These are phyloP conservation scores for Macropus fuliginosus DNA, from an alignment of 2,797 vertebrate species.

Conservation along the genomic window DNA sequence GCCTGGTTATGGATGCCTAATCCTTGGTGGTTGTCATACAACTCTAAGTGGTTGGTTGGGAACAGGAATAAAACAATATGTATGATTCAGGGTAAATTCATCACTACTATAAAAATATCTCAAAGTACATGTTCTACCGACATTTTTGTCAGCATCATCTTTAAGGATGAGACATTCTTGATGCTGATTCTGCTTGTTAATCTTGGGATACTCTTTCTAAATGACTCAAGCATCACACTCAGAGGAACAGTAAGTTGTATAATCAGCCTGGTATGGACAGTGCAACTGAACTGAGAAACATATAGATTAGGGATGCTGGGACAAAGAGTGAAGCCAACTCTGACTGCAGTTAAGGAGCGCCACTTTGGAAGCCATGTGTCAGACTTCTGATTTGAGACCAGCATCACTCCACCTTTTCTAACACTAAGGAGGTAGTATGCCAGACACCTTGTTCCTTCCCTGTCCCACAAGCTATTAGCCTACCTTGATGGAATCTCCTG, in stretches of 20 bases:
- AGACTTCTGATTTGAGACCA: neutral
- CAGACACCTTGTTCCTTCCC: neutral
- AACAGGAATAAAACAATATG: neutral
- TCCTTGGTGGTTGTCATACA: neutral
- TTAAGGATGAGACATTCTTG: neutral
- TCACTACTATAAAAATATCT: neutral
- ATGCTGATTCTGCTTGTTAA: neutral
- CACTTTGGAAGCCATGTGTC: neutral
- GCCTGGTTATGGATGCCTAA: neutral
- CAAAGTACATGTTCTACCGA: neutral
- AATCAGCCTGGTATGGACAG: neutral
- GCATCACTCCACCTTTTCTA: neutral
- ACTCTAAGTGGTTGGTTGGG: neutral
- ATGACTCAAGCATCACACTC: neutral
- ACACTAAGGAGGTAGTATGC: neutral
- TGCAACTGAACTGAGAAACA: neutral
- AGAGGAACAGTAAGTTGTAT: neutral
- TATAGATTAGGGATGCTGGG: neutral
- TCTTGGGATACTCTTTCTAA: neutral
- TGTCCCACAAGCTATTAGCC: neutral
- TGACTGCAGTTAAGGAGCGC: neutral
- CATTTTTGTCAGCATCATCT: neutral
- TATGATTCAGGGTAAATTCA: neutral
- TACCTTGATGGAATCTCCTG: neutral
- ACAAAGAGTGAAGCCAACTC: neutral